Base-by-base conservation (phyloP, 2,797 vertebrate genomes). In the Champsocephalus gunnari region DNA sequence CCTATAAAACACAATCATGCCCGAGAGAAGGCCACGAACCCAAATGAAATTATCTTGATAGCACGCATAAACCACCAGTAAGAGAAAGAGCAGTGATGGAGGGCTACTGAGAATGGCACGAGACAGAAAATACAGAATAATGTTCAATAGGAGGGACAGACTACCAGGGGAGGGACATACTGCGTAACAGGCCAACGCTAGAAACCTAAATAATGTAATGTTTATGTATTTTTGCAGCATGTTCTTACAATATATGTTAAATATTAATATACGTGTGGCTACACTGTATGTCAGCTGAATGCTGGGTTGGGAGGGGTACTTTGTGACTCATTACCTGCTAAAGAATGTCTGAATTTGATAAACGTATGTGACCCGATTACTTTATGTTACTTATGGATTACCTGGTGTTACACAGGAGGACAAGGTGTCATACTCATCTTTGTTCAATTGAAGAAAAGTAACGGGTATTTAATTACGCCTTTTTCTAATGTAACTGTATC, bases 1-100 rank as follows among this genome's bases (percentile, higher is more conserved):
- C 84, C 81, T 81, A 81, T 79, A 77, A 84, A 88, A 86, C 59
- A 79, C 82, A 87, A 82, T 77, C 73, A 87, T 62, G 71, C 55
- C 50, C 0, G 12, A 59, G 58, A 81, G 61, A 84, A 81, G 63
- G 77, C 69, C 66, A 76, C 61, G 14, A 51, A 66, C 66, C 63
- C 75, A 64, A 86, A 90, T 90, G 55, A 73, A 66, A 84, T 89
- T 62, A 89, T 83, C 66, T 68, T 41, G 77, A 78, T 67, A 53
- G 76, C 50, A 60, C 3, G 12, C 71, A 79, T 77, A 71, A 76
- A 88, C 69, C 64, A 75, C 38, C 32, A 66, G 67, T 16, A 45
- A 17, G 68, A 17, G 45, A 44, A 14, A 49, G 32, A 55, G 47
- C 12, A 69, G 59, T 38, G 66, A 81, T 69, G 59, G 73, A 67